Base-by-base conservation (phyloP, 2,797 vertebrate species). In the Bovichtus variegatus region DNA sequence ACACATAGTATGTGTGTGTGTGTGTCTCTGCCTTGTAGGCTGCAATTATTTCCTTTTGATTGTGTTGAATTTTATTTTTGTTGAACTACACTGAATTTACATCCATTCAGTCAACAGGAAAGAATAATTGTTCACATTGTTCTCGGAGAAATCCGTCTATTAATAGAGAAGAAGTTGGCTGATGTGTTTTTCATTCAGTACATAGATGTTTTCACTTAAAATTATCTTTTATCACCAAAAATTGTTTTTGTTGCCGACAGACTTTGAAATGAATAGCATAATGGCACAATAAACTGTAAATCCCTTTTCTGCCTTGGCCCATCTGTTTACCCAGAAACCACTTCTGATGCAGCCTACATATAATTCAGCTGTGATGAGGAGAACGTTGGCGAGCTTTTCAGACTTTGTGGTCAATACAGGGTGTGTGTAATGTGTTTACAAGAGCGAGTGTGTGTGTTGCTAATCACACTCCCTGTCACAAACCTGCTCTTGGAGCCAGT, bases 381-480 rank as follows among this genome's bases (percentile, higher is more conserved):
- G 88, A 88, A 73, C 34, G 21, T 76, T 93, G 90, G 91, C 86
- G 64, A 89, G 89, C 66, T 47, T 80, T 76, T 89, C 80, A 84
- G 91, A 91, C 87, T 80, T 82, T 93, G 93, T 77, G 93, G 93
- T 94, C 79, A 83, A 76, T 80, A 74, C 83, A 90, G 90, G 89
- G 91, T 91, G 90, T 93, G 89, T 90, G 86, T 87, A 92, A 93
- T 78, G 90, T 93, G 90, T 94, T 93, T 93, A 93, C 89, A 92
- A 92, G 92, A 87, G 80, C 6, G 57, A 86, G 83, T 87, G 90
- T 91, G 91, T 93, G 90, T 90, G 86, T 89, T 90, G 90, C 88
- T 93, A 92, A 93, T 94, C 91, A 90, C 89, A 91, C 88, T 92
- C 89, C 81, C 91, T 90, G 91, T 94, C 89, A 89, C 91, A 94